Conservation (phyloP, 2,797 vertebrate species). For the Staurois parvus region DNA sequence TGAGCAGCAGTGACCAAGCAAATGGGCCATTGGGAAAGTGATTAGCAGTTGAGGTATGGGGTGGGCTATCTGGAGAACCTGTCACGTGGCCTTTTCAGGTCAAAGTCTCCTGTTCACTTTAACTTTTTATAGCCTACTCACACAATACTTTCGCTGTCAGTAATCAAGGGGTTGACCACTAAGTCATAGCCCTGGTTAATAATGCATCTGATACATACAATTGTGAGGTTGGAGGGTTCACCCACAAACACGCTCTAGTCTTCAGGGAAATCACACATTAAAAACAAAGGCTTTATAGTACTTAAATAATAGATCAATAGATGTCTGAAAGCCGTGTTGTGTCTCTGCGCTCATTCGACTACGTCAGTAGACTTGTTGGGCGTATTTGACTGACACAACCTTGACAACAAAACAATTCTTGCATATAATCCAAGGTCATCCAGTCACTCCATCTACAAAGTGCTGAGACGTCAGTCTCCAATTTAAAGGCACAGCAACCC, state of each 20-base stretch:
- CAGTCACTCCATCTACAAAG: background rate
- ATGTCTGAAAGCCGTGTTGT: background rate
- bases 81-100: too few species aligned
- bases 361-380: constrained; percentile 19
- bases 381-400: background rate
- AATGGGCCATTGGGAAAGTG: too few species aligned
- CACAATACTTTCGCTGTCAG: background rate
- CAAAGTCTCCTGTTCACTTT: too few species aligned
- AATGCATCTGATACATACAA: constrained; percentile 16
- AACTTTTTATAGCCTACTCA: too few species aligned
- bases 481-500: background rate
- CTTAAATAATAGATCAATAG: constrained; percentile 56
- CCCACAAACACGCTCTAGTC: constrained; percentile 26
- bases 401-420: background rate
- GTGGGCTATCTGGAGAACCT: too few species aligned
- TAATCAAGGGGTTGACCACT: background rate
- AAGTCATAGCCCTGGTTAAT: constrained; percentile 31
- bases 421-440: constrained; percentile 34
- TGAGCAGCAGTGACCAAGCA: too few species aligned
- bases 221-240: constrained; percentile 15
- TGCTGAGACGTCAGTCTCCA: background rate
- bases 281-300: constrained; percentile 35
- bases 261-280: constrained; percentile 27
- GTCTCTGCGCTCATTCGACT: constrained; percentile 8
- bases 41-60: too few species aligned